Evolutionary conservation across 2,888 invertebrate species (phyloP).

Genomic region (Drosophila yooni): DNA sequence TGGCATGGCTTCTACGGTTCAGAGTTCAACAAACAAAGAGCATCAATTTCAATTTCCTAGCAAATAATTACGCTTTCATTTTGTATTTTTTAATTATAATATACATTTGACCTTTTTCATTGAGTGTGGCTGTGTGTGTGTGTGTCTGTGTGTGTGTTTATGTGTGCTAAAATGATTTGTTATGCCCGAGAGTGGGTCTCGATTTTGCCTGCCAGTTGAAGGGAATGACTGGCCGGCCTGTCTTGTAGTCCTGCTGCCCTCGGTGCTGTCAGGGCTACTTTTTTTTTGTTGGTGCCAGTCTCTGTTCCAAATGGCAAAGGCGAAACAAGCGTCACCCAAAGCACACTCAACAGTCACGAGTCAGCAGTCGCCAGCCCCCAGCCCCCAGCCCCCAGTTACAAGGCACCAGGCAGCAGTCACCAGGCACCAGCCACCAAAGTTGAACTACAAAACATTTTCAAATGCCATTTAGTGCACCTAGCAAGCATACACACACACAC

Average conservation of each 20-base stretch:
- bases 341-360: slow-evolving; percentile 22
- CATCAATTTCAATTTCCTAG: slow-evolving; percentile 69
- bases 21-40: slow-evolving; percentile 25
- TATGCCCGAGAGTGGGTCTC: slow-evolving; percentile 17
- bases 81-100: slow-evolving; percentile 59
- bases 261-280: slow-evolving; percentile 44
- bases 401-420: slow-evolving; percentile 27
- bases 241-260: slow-evolving; percentile 9
- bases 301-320: slow-evolving; percentile 75
- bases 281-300: slow-evolving; percentile 32
- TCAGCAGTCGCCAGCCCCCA: slow-evolving; percentile 6
- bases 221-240: slow-evolving; percentile 39
- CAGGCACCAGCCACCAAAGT: slow-evolving; percentile 60
- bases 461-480: slow-evolving; percentile 77
- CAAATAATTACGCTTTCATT: slow-evolving; percentile 67
- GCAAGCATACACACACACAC: slow-evolving; percentile 40
- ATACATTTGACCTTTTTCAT: slow-evolving; percentile 57
- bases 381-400: slow-evolving; percentile 1
- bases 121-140: slow-evolving; percentile 21
- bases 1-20: slow-evolving; percentile 8
- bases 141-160: slow-evolving; percentile 1
- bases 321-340: slow-evolving; percentile 66
- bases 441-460: slow-evolving; percentile 78
- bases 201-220: slow-evolving; percentile 33
- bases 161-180: slow-evolving; percentile 15